Evolutionary conservation across 2,888 invertebrate species (phyloP).

Genomic region (Caenorhabditis uteleia): DNA sequence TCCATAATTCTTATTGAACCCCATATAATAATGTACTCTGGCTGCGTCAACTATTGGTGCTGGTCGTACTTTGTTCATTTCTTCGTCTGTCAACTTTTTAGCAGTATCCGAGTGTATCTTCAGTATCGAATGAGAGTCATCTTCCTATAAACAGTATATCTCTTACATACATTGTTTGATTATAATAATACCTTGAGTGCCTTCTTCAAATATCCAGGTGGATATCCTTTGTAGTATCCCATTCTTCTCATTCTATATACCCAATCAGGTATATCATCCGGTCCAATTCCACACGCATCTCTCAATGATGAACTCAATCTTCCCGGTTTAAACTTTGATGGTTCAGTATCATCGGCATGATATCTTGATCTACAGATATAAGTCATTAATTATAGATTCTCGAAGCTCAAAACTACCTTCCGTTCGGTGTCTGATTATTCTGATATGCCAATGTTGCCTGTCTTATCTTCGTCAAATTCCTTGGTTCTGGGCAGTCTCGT

Average conservation of each 20-base stretch:
- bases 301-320: conserved; percentile 26
- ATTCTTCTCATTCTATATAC: conserved; percentile 83
- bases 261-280: conserved; percentile 81
- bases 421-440: too few relatives aligned
- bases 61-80: conserved; percentile 6
- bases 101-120: conserved; percentile 1
- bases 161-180: background rate
- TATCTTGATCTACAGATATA: background rate
- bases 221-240: conserved; percentile 80
- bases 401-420: background rate
- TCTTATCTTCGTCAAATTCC: conserved; percentile 77
- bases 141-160: background rate
- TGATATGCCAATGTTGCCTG: conserved; percentile 9
- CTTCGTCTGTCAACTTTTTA: background rate
- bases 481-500: conserved; percentile 79
- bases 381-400: background rate
- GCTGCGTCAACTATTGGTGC: conserved; percentile 20
- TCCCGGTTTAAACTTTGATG: conserved; percentile 35
- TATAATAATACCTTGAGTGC: conserved; percentile 25
- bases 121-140: background rate
- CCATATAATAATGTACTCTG: conserved; percentile 34
- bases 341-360: conserved; percentile 8
- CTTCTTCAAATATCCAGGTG: conserved; percentile 91
- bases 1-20: conserved; percentile 44
- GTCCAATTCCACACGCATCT: conserved; percentile 72